Conservation (phyloP, 1,140 invertebrate species). For the Scaptomyza montana region DNA sequence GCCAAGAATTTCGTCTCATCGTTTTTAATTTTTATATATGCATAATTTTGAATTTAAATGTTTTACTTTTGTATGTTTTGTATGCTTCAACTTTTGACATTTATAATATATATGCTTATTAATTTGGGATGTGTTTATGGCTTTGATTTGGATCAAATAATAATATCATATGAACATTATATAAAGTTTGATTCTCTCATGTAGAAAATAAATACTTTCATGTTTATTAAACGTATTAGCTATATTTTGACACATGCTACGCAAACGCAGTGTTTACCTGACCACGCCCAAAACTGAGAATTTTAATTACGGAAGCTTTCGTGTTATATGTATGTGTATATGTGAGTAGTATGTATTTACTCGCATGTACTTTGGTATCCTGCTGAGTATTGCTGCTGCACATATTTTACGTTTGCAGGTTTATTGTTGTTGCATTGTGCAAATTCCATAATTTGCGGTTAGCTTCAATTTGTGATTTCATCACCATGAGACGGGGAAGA, state of each 20-base stretch:
- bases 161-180: too few relatives aligned
- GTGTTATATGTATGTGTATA: background rate
- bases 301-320: background rate
- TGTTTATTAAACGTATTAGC: too few relatives aligned
- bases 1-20: constrained; percentile 29
- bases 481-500: background rate
- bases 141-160: too few relatives aligned
- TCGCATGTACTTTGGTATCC: background rate
- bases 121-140: background rate
- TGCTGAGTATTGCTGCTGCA: background rate
- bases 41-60: constrained; percentile 3
- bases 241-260: background rate
- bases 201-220: too few relatives aligned
- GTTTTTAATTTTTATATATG: constrained; percentile 16
- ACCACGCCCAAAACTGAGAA: constrained; percentile 7
- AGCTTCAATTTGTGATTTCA: constrained; percentile 4
- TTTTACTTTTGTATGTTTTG: background rate
- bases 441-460: constrained; percentile 4
- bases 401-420: background rate
- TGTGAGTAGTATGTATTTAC: too few relatives aligned
- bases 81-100: background rate
- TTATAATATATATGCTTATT: background rate
- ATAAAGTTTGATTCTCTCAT: too few relatives aligned
- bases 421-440: background rate
- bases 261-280: constrained; percentile 30